phyloP scores from a whole-genome alignment of 1,140 invertebrate genomes.

The Scaptomyza graminum region DNA sequence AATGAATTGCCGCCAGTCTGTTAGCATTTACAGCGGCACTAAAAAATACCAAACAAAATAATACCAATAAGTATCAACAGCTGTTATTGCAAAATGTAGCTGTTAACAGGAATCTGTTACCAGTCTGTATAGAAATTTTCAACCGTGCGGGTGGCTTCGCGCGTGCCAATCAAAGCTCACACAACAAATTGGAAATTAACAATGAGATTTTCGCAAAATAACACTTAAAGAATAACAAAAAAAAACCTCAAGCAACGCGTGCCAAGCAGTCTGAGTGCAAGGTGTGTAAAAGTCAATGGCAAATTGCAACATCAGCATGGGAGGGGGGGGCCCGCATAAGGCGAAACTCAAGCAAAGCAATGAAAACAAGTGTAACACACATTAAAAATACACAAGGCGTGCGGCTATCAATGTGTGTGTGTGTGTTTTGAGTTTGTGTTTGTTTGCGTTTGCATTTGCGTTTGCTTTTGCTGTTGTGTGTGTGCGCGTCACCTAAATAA shows the following conservation, averaged over 20 bases:
- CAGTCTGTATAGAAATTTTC: slow-evolving; percentile 38
- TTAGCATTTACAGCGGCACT: slow-evolving; percentile 12
- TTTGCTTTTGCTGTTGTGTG: slow-evolving; percentile 15
- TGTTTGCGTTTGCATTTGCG: slow-evolving; percentile 16
- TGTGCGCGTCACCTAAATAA: slow-evolving; percentile 49
- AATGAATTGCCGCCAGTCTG: neutral
- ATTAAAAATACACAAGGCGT: slow-evolving; percentile 29
- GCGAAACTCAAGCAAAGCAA: slow-evolving; percentile 42
- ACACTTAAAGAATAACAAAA: slow-evolving; percentile 37
- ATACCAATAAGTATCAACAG: slow-evolving; percentile 30
- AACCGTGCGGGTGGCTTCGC: slow-evolving; percentile 48
- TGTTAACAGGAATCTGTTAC: slow-evolving; percentile 33
- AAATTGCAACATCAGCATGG: slow-evolving; percentile 2
- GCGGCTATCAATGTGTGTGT: slow-evolving; percentile 24
- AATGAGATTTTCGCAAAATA: slow-evolving; percentile 53
- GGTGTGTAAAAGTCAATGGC: slow-evolving; percentile 30
- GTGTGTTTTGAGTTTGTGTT: slow-evolving; percentile 17
- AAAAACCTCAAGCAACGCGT: slow-evolving; percentile 23
- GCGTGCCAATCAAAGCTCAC: slow-evolving; percentile 35
- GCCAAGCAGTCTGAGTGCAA: slow-evolving; percentile 37
- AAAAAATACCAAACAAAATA: slow-evolving; percentile 31
- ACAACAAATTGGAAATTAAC: slow-evolving; percentile 44
- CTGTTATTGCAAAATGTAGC: slow-evolving; percentile 33
- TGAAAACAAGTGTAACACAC: slow-evolving; percentile 52
- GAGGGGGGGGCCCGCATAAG: neutral